phyloP scores from a whole-genome alignment of 2,113 vertebrate genomes.

The Dasyurus viverrinus region DNA sequence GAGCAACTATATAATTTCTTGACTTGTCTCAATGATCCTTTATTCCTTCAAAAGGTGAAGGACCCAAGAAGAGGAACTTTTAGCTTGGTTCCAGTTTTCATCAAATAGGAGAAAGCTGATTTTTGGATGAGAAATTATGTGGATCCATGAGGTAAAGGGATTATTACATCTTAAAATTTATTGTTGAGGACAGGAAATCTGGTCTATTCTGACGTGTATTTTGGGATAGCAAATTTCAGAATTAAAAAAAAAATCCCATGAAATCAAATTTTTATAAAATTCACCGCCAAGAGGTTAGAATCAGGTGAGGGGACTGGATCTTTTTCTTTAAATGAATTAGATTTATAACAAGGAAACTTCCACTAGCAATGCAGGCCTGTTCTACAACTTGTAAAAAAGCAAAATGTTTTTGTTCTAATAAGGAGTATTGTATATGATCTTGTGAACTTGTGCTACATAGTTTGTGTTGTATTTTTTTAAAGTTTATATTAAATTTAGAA shows the following conservation, averaged over 20 bases:
- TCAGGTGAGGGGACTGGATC: background rate
- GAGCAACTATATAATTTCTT: background rate
- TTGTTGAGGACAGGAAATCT: background rate
- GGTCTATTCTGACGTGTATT: background rate
- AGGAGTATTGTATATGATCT: background rate
- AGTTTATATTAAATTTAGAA: background rate
- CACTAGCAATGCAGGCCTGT: background rate
- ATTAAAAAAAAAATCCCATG: background rate
- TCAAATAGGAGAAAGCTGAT: background rate
- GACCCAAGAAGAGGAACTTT: background rate
- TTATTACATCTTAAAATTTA: background rate
- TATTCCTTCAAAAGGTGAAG: background rate
- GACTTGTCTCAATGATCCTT: background rate
- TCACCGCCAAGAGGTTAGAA: background rate
- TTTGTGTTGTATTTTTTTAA: background rate
- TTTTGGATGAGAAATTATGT: background rate
- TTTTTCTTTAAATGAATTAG: background rate
- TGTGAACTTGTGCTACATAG: background rate
- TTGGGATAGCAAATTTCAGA: background rate
- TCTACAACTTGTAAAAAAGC: background rate
- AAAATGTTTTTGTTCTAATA: background rate
- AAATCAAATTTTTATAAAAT: background rate
- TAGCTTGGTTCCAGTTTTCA: too few relatives aligned
- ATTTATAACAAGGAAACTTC: background rate
- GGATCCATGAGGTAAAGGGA: background rate